Conservation (phyloP, 2,113 vertebrate species). For the Nyctereutes procyonoides region DNA sequence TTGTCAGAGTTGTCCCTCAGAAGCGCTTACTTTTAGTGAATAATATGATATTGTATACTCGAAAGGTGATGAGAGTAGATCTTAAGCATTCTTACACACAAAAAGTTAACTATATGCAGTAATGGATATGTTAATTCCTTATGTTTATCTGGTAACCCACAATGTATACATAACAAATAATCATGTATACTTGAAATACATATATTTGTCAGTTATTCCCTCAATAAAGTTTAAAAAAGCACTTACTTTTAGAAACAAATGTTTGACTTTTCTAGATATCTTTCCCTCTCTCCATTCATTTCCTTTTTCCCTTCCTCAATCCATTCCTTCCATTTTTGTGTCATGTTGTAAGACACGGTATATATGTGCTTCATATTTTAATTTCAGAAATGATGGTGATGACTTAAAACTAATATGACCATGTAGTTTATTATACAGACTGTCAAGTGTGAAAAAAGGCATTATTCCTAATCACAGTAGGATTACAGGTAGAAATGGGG, state of each 20-base stretch:
- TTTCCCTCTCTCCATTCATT: background rate
- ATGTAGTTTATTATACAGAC: background rate
- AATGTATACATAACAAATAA: background rate
- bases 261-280: background rate
- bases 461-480: background rate
- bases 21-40: background rate
- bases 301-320: background rate
- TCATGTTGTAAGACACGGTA: background rate
- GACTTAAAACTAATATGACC: background rate
- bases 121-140: background rate
- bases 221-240: background rate
- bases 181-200: background rate
- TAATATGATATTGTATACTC: background rate
- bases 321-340: background rate
- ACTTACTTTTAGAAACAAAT: background rate
- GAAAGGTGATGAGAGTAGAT: background rate
- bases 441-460: background rate
- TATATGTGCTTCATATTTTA: background rate
- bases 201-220: background rate
- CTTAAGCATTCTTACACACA: background rate
- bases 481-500: background rate
- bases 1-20: background rate
- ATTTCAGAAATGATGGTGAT: background rate
- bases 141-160: background rate
- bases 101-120: background rate